Percentiles rank a stretch among this genome's conserved stretches.
These are phyloP conservation scores for Cossypha caffra DNA, from an alignment of 2,797 vertebrate species.

Conservation along the genomic window DNA sequence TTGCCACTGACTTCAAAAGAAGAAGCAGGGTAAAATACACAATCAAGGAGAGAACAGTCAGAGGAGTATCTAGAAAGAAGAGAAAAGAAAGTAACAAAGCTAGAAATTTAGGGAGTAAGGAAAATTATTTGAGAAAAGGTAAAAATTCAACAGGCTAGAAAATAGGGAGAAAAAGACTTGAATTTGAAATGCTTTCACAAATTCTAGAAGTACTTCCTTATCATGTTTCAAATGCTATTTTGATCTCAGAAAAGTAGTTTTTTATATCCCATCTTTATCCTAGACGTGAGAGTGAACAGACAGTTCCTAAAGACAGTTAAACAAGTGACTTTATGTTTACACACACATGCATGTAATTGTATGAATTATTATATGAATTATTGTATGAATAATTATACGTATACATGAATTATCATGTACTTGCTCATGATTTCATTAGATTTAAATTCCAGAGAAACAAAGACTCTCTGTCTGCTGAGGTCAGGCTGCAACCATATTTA, in stretches of 20 bases:
- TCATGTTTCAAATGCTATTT: neutral
- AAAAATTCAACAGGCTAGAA: neutral
- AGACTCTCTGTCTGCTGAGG: neutral
- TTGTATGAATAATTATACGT: too few relatives aligned
- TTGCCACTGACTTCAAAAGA: conserved; percentile 52
- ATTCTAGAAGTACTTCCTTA: neutral
- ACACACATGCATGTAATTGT: neutral
- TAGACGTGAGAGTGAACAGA: neutral
- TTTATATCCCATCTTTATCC: neutral
- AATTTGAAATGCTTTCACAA: neutral
- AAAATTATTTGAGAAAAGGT: neutral
- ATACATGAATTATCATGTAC: too few relatives aligned
- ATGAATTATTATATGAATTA: too few relatives aligned
- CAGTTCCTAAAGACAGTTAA: neutral
- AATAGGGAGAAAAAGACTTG: neutral
- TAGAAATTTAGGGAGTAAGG: neutral
- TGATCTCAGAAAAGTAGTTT: neutral
- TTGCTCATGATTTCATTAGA: neutral
- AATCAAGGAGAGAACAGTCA: neutral
- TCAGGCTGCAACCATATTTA: neutral
- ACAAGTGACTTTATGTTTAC: neutral
- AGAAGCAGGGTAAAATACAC: conserved; percentile 26
- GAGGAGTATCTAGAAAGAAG: neutral
- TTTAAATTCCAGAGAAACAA: neutral
- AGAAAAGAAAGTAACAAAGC: neutral